Percentiles rank a stretch among this genome's conserved stretches.
These are phyloP conservation scores for Asbolus verrucosus DNA, from an alignment of 1,140 invertebrate genomes.

Conservation along the genomic window DNA sequence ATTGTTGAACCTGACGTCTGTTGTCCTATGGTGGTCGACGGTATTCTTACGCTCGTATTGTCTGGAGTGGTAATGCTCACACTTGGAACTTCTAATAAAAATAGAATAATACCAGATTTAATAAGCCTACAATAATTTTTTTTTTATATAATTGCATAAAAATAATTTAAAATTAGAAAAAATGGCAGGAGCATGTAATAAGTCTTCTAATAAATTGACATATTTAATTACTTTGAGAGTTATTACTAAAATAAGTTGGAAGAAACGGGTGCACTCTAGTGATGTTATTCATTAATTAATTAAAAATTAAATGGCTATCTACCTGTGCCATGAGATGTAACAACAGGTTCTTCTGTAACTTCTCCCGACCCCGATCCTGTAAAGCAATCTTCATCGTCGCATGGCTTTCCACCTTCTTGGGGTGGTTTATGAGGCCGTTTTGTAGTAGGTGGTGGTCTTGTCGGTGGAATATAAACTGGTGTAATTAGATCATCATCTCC, in stretches of 20 bases:
- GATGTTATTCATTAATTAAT: too few species aligned
- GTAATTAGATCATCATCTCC: constrained; percentile 92
- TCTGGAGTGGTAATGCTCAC: constrained; percentile 46
- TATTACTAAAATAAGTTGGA: too few species aligned
- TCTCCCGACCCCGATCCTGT: constrained; percentile 79
- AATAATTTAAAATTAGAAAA: too few species aligned
- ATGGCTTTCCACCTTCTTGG: constrained; percentile 69
- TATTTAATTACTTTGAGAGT: too few species aligned
- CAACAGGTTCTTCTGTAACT: constrained; percentile 72
- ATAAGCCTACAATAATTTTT: too few species aligned
- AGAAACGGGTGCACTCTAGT: too few species aligned
- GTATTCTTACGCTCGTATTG: constrained; percentile 43
- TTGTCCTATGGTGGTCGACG: constrained; percentile 52
- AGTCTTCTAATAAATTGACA: too few species aligned
- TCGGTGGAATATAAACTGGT: constrained; percentile 89
- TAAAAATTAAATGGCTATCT: too few species aligned
- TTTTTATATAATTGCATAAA: too few species aligned
- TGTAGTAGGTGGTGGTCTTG: constrained; percentile 74
- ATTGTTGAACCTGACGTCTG: constrained; percentile 10
- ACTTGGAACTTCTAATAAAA: constrained; percentile 41
- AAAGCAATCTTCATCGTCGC: constrained; percentile 85
- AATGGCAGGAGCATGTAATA: too few species aligned
- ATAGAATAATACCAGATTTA: background rate
- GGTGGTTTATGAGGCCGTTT: constrained; percentile 64
- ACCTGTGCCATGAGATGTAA: constrained; percentile 70